These are phyloP conservation scores for Pheosia gnoma DNA, from an alignment of 2,888 invertebrate species.

Conservation along the genomic window DNA sequence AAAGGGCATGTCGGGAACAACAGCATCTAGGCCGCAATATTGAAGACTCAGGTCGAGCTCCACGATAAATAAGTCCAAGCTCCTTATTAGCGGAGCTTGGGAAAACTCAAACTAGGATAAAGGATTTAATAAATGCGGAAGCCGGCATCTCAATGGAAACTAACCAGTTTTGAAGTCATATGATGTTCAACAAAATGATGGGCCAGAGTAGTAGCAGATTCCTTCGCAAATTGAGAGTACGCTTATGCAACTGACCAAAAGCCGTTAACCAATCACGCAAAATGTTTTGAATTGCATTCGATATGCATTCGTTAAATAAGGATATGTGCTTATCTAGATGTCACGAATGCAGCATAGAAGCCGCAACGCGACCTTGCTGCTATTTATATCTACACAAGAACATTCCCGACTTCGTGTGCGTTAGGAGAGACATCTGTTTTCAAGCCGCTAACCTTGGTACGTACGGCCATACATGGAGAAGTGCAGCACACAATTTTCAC, in stretches of 20 bases:
- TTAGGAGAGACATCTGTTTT: constrained; percentile 58
- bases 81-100: too few relatives aligned
- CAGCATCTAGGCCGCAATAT: constrained; percentile 20
- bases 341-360: constrained; percentile 35
- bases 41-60: constrained; percentile 7
- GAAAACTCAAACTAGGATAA: too few relatives aligned
- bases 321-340: constrained; percentile 28
- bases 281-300: constrained; percentile 9
- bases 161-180: too few relatives aligned
- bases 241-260: too few relatives aligned
- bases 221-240: too few relatives aligned
- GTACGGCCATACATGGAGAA: constrained; percentile 50
- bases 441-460: constrained; percentile 47
- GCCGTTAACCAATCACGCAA: not conserved
- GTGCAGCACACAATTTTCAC: constrained; percentile 25
- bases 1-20: constrained; percentile 17
- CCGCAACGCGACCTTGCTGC: constrained; percentile 62
- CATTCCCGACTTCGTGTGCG: constrained; percentile 49
- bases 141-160: too few relatives aligned
- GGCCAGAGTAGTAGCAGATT: too few relatives aligned
- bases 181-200: too few relatives aligned
- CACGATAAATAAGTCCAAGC: not conserved
- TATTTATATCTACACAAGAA: constrained; percentile 58
- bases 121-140: too few relatives aligned
- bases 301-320: constrained; percentile 33